A percentile compares a stretch with the other conserved stretches of the same genome.
phyloP scores from a whole-genome alignment of 2,113 vertebrate genomes.

The Pomatostomus ruficeps region DNA sequence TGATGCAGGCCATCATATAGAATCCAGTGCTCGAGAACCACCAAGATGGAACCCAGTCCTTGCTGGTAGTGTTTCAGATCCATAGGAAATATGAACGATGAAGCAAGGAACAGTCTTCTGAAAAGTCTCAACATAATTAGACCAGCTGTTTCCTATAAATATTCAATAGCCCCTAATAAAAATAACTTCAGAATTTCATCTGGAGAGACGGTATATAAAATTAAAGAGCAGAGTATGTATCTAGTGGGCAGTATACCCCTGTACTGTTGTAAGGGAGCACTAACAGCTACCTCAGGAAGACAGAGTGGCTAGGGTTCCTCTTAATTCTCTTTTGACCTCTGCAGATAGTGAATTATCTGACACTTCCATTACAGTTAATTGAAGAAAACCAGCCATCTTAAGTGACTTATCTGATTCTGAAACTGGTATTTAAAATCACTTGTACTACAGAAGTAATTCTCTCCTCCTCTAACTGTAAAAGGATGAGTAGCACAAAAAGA shows the following conservation, averaged over 20 bases:
- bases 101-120: neutral
- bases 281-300: neutral
- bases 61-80: neutral
- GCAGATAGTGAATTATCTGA: neutral
- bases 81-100: neutral
- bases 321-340: neutral
- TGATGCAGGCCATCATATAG: neutral
- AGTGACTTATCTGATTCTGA: constrained; percentile 11
- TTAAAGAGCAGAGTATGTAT: neutral
- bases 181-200: neutral
- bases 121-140: neutral
- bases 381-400: neutral
- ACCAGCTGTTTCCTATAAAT: neutral
- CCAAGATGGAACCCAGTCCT: neutral
- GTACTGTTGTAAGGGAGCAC: neutral
- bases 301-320: neutral
- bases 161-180: neutral
- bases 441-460: neutral
- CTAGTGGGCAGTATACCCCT: neutral
- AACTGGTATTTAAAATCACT: neutral
- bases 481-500: neutral
- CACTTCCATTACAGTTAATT: neutral
- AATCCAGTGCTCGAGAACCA: neutral
- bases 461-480: neutral
- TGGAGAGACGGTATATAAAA: neutral